Percentiles rank a stretch among this genome's conserved stretches.
Evolutionary conservation across 2,888 invertebrate species (phyloP).

Genomic region (Nymphalis urticae): DNA sequence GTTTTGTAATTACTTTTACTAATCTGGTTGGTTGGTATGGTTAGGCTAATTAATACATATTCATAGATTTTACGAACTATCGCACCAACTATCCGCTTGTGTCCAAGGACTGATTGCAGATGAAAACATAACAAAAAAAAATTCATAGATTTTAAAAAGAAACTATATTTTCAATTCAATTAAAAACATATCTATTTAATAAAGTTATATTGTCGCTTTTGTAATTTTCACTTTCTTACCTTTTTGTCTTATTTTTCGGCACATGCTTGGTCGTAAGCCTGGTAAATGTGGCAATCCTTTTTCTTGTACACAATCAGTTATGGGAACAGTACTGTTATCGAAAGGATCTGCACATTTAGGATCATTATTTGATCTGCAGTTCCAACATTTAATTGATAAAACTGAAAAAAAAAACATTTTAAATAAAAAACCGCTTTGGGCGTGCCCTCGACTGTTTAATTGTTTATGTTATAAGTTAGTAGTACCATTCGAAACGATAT

Average conservation of each 20-base stretch:
- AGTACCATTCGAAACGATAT: conserved; percentile 35
- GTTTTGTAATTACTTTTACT: no score
- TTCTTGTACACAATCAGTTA: conserved; percentile 88
- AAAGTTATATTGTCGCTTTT: no score
- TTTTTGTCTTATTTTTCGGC: conserved; percentile 95
- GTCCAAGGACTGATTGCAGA: no score
- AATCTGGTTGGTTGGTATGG: no score
- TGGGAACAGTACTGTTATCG: conserved; percentile 93
- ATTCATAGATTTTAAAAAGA: no score
- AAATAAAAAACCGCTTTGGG: conserved; percentile 46
- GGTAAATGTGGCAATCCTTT: conserved; percentile 84
- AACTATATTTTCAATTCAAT: neutral
- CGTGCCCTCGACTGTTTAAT: conserved; percentile 51
- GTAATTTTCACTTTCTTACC: conserved; percentile 67
- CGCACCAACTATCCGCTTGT: no score
- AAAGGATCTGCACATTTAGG: conserved; percentile 96
- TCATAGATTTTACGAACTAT: no score
- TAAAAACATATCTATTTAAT: neutral
- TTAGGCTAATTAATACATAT: no score
- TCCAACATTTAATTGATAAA: conserved; percentile 92
- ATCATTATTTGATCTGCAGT: conserved; percentile 93
- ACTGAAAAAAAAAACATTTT: conserved; percentile 66
- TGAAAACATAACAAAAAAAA: no score
- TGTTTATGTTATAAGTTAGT: neutral
- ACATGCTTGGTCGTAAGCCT: conserved; percentile 89